Evolutionary conservation across 92 coral and sea anemone genomes (phyloP).

Genomic region (Zoanthus sansibaricus): DNA sequence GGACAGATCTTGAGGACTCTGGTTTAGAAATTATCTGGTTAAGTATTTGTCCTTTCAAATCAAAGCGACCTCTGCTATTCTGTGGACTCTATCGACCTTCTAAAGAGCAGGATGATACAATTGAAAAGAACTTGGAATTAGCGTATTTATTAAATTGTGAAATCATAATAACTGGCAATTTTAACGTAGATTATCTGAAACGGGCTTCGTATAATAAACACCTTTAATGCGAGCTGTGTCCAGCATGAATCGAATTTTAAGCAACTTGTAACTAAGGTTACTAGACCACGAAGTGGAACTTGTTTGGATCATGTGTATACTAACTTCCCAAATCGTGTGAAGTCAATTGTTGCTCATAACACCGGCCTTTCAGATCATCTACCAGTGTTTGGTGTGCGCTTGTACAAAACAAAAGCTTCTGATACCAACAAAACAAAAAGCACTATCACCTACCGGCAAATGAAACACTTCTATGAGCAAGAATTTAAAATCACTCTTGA

Average conservation of each 20-base stretch:
- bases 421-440: neutral
- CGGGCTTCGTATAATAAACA: neutral
- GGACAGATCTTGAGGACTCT: neutral
- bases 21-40: neutral
- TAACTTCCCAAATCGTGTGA: too few relatives aligned
- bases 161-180: neutral
- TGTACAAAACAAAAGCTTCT: neutral
- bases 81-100: neutral
- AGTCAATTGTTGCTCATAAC: neutral
- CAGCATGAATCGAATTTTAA: too few relatives aligned
- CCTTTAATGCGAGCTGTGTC: too few relatives aligned
- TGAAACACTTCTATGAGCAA: constrained; percentile 10
- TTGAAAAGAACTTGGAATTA: neutral
- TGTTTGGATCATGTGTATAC: constrained; percentile 36
- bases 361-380: too few relatives aligned
- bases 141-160: constrained; percentile 1
- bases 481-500: neutral
- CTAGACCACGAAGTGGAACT: neutral
- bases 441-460: constrained; percentile 9
- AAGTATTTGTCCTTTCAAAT: neutral
- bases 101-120: neutral
- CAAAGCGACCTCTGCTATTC: neutral
- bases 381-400: constrained; percentile 1
- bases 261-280: neutral
- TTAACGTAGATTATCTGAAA: neutral